These are phyloP conservation scores for Amphipyra tragopoginis DNA, from an alignment of 2,888 invertebrate genomes.

Conservation along the genomic window DNA sequence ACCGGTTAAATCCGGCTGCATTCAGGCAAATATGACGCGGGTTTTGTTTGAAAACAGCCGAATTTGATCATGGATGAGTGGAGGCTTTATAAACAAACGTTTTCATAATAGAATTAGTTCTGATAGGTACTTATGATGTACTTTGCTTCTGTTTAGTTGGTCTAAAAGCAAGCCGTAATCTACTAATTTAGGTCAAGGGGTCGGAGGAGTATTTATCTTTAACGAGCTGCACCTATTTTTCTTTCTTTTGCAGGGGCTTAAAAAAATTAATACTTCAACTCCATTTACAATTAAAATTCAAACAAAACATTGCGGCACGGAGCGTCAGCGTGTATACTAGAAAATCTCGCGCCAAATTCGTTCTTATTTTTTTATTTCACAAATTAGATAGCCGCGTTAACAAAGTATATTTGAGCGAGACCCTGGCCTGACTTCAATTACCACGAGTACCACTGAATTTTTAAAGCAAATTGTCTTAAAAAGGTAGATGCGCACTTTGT, in stretches of 20 bases:
- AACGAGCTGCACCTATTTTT: slow-evolving; percentile 8
- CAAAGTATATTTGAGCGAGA: slow-evolving; percentile 42
- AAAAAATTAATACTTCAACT: slow-evolving; percentile 31
- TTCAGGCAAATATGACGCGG: slow-evolving; percentile 27
- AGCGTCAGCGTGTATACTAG: slow-evolving; percentile 1
- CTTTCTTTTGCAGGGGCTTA: slow-evolving; percentile 24
- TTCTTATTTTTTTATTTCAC: slow-evolving; percentile 34
- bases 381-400: slow-evolving; percentile 49
- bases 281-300: slow-evolving; percentile 44
- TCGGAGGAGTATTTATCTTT: slow-evolving; percentile 6
- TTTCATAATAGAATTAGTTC: too few species aligned
- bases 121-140: too few species aligned
- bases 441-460: slow-evolving; percentile 53
- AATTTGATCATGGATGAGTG: slow-evolving; percentile 17
- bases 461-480: slow-evolving; percentile 58
- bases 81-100: not conserved
- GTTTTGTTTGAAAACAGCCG: slow-evolving; percentile 23
- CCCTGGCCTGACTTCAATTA: slow-evolving; percentile 54
- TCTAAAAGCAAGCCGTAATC: too few species aligned
- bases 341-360: slow-evolving; percentile 25
- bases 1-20: slow-evolving; percentile 40
- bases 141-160: too few species aligned
- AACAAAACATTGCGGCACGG: slow-evolving; percentile 25
- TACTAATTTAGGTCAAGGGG: too few species aligned
- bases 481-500: slow-evolving; percentile 53